Evolutionary conservation across 2,888 invertebrate genomes (phyloP).

Genomic region (Lithophane semibrunnea): DNA sequence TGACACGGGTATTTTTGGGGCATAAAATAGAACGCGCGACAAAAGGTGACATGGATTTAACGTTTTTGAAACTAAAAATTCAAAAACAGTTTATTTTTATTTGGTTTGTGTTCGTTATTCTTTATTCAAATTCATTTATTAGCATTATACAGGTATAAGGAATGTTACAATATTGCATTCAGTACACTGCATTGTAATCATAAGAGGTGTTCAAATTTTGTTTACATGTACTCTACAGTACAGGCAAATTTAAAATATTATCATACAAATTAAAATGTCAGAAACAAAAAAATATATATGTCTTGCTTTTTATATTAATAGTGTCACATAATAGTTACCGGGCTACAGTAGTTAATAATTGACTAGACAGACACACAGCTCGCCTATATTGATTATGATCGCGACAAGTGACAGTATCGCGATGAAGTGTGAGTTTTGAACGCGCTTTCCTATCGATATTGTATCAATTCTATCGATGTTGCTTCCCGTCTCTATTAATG

Average conservation of each 20-base stretch:
- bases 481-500: conserved; percentile 28
- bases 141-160: too few species aligned
- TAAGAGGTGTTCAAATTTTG: too few species aligned
- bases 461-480: conserved; percentile 28
- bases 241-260: too few species aligned
- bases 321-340: not conserved
- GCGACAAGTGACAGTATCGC: conserved; percentile 45
- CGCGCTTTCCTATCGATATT: conserved; percentile 29
- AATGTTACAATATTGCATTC: too few species aligned
- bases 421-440: conserved; percentile 34
- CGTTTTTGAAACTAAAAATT: too few species aligned
- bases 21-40: not conserved
- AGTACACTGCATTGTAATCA: too few species aligned
- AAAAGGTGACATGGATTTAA: not conserved
- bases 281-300: not conserved
- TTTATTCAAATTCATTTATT: not conserved
- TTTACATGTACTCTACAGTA: too few species aligned
- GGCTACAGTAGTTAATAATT: not conserved
- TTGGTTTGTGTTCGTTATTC: not conserved
- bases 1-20: conserved; percentile 4
- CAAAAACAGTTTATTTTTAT: not conserved
- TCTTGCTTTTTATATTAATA: too few species aligned
- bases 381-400: conserved; percentile 30
- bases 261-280: too few species aligned
- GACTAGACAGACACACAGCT: not conserved